Percentiles rank a stretch among this genome's conserved stretches.
Evolutionary conservation across 35 echinoderm and acorn worm species (phyloP).

Genomic region (Ophioderma brevispina): DNA sequence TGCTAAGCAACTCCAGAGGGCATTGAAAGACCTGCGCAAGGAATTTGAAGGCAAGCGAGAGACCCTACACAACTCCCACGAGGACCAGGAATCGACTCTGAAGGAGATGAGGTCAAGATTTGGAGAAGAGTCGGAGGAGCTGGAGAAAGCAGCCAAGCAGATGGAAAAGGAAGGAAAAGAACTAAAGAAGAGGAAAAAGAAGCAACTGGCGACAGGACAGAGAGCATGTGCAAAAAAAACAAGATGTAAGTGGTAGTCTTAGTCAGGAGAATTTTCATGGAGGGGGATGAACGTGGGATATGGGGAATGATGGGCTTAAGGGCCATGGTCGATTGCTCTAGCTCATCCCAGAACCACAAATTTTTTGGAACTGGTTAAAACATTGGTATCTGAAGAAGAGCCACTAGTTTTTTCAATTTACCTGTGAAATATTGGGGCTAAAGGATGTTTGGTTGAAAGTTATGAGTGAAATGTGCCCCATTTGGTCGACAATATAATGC

Average conservation of each 20-base stretch:
- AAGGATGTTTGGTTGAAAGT: no score
- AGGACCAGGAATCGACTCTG: conserved; percentile 36
- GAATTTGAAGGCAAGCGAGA: conserved; percentile 56
- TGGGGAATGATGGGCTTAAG: no score
- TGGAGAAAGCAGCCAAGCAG: conserved; percentile 42
- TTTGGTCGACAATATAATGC: no score
- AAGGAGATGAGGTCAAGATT: conserved; percentile 55
- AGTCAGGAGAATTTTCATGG: no score
- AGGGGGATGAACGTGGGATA: no score
- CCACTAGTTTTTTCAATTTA: no score
- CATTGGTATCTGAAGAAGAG: no score
- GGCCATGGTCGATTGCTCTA: no score
- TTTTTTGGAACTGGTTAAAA: no score
- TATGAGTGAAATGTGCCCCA: no score
- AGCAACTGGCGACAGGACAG: conserved; percentile 46
- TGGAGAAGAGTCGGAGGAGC: conserved; percentile 46
- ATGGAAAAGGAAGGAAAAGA: conserved; percentile 74
- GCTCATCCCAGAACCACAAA: no score
- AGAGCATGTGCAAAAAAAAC: not conserved
- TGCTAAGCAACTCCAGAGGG: conserved; percentile 13
- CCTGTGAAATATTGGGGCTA: no score
- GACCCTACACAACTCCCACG: conserved; percentile 38
- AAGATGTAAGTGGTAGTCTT: conserved; percentile 37
- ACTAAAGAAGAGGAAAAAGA: conserved; percentile 54
- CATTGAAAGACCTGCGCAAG: conserved; percentile 33